These are phyloP conservation scores for Trichopria drosophilae DNA, from an alignment of 2,888 invertebrate genomes.

Conservation along the genomic window DNA sequence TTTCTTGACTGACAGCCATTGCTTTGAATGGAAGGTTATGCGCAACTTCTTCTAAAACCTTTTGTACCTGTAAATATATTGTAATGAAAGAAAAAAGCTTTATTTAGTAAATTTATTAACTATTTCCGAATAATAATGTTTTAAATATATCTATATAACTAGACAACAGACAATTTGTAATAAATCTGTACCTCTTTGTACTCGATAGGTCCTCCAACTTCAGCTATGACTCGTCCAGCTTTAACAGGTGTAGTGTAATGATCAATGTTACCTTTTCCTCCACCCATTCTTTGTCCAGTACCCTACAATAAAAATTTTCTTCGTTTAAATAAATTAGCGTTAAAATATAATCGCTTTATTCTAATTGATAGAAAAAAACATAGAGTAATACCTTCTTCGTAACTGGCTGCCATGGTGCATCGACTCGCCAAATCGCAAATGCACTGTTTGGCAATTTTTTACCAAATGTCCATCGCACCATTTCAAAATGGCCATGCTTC, in stretches of 20 bases:
- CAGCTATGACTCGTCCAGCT: constrained; percentile 86
- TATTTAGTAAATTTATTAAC: neutral
- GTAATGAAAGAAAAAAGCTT: constrained; percentile 28
- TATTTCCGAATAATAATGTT: neutral
- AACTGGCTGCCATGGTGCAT: constrained; percentile 93
- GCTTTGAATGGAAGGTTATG: constrained; percentile 87
- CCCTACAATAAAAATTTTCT: constrained; percentile 62
- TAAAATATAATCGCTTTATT: neutral
- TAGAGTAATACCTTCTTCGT: constrained; percentile 69
- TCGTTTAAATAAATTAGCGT: too few relatives aligned
- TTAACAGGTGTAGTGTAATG: constrained; percentile 94
- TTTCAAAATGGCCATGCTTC: constrained; percentile 81
- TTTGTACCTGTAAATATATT: constrained; percentile 52
- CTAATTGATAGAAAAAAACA: neutral
- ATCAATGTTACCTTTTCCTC: constrained; percentile 93
- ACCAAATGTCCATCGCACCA: constrained; percentile 78
- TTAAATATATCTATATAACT: neutral
- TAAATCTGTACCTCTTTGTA: constrained; percentile 66
- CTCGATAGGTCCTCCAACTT: constrained; percentile 89
- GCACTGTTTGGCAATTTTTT: constrained; percentile 78
- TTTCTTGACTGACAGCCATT: constrained; percentile 77
- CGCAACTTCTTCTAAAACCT: constrained; percentile 71
- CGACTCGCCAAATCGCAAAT: constrained; percentile 95
- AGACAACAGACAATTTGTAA: too few relatives aligned
- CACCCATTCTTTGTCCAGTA: constrained; percentile 90